phyloP scores from a whole-genome alignment of 2,113 vertebrate species.

The Takifugu flavidus region DNA sequence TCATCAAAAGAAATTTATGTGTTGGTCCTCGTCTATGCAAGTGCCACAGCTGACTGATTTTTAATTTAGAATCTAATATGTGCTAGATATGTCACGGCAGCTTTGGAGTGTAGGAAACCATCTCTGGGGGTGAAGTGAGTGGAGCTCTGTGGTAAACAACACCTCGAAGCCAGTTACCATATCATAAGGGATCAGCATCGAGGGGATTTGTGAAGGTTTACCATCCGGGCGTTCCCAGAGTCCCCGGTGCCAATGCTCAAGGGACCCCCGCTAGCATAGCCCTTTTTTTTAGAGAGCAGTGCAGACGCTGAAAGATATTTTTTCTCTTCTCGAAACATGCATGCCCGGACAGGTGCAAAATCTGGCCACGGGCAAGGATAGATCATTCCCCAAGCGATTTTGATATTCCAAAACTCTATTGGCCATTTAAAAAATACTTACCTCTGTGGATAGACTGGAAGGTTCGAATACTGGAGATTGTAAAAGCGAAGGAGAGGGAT shows the following conservation, averaged over 20 bases:
- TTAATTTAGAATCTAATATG: slow-evolving; percentile 75
- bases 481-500: slow-evolving; percentile 40
- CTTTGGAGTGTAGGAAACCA: slow-evolving; percentile 55
- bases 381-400: slow-evolving; percentile 50
- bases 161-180: slow-evolving; percentile 68
- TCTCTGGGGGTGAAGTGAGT: slow-evolving; percentile 46
- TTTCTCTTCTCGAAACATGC: slow-evolving; percentile 64
- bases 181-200: slow-evolving; percentile 70
- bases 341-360: slow-evolving; percentile 73
- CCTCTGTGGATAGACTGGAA: slow-evolving; percentile 17
- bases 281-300: slow-evolving; percentile 40
- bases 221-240: slow-evolving; percentile 55
- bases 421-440: slow-evolving; percentile 54
- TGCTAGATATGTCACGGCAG: slow-evolving; percentile 66
- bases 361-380: slow-evolving; percentile 67
- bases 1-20: slow-evolving; percentile 52
- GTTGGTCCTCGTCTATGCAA: slow-evolving; percentile 50
- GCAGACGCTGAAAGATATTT: slow-evolving; percentile 43
- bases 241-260: slow-evolving; percentile 50
- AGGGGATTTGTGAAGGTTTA: slow-evolving; percentile 67
- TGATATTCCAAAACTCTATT: slow-evolving; percentile 55
- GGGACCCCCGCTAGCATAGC: slow-evolving; percentile 53
- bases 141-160: slow-evolving; percentile 70
- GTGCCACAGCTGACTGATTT: slow-evolving; percentile 68
- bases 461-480: slow-evolving; percentile 20